phyloP scores from a whole-genome alignment of 2,113 vertebrate genomes.

The Pao palembangensis region DNA sequence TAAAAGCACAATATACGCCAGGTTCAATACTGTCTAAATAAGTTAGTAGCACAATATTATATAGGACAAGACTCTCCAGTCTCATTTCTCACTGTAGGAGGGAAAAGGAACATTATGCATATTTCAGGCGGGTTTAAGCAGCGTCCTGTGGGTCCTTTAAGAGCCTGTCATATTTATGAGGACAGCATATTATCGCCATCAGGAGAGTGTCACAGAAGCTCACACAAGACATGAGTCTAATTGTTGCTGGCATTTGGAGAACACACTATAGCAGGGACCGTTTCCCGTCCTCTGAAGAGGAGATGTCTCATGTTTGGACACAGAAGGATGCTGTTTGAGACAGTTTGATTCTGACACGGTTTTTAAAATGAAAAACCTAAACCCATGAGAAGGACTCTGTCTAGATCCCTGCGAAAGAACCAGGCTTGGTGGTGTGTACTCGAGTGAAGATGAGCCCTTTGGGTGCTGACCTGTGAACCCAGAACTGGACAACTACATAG shows the following conservation, averaged over 20 bases:
- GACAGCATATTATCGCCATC: conserved; percentile 59
- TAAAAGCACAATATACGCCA: too few relatives aligned
- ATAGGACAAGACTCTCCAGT: conserved; percentile 24
- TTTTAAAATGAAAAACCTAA: too few relatives aligned
- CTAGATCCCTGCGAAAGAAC: too few relatives aligned
- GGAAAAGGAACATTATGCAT: conserved; percentile 52
- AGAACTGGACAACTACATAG: too few relatives aligned
- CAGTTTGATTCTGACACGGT: too few relatives aligned
- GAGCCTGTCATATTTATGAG: conserved; percentile 66
- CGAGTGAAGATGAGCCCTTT: too few relatives aligned
- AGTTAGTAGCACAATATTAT: conserved; percentile 15
- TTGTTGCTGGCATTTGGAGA: conserved; percentile 48
- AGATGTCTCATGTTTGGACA: background rate
- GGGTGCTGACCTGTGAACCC: too few relatives aligned
- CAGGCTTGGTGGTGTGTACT: too few relatives aligned
- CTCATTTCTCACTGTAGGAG: conserved; percentile 12
- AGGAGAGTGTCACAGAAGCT: conserved; percentile 57
- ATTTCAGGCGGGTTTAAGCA: conserved; percentile 66
- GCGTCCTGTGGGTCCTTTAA: conserved; percentile 63
- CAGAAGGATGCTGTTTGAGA: too few relatives aligned
- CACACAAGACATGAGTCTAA: conserved; percentile 47
- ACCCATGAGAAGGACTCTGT: too few relatives aligned
- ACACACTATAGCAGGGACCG: conserved; percentile 9
- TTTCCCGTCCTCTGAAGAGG: conserved; percentile 3
- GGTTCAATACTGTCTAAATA: conserved; percentile 9